phyloP scores from a whole-genome alignment of 2,888 invertebrate species.

The Scaptomyza polygonia region DNA sequence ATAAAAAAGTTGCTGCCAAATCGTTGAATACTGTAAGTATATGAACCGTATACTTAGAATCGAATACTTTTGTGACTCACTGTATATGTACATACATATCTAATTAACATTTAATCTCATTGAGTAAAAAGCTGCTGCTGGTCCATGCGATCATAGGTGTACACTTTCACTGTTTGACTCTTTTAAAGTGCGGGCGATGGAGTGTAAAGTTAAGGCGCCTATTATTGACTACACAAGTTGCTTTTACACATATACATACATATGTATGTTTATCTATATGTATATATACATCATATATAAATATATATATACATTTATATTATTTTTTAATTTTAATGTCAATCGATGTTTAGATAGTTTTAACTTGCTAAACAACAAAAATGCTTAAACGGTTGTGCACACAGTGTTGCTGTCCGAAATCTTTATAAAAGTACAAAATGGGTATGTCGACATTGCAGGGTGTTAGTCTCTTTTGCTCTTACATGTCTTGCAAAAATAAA shows the following conservation, averaged over 20 bases:
- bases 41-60: no score
- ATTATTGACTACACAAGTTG: conserved; percentile 24
- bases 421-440: conserved; percentile 42
- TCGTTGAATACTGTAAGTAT: no score
- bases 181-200: no score
- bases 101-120: no score
- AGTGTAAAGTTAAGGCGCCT: no score
- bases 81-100: no score
- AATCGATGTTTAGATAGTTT: conserved; percentile 14
- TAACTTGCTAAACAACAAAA: conserved; percentile 13
- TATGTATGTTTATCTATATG: conserved; percentile 1
- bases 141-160: no score
- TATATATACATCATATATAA: conserved; percentile 1
- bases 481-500: conserved; percentile 33
- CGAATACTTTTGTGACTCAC: no score
- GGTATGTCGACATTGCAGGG: conserved; percentile 17
- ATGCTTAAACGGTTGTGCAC: conserved; percentile 11
- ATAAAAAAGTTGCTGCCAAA: no score
- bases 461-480: conserved; percentile 15
- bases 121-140: no score
- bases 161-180: no score
- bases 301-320: conserved; percentile 46
- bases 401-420: conserved; percentile 24
- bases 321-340: no score
- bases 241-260: neutral